Evolutionary conservation across 2,888 invertebrate species (phyloP).

Genomic region (Ommatoiulus sabulosus): DNA sequence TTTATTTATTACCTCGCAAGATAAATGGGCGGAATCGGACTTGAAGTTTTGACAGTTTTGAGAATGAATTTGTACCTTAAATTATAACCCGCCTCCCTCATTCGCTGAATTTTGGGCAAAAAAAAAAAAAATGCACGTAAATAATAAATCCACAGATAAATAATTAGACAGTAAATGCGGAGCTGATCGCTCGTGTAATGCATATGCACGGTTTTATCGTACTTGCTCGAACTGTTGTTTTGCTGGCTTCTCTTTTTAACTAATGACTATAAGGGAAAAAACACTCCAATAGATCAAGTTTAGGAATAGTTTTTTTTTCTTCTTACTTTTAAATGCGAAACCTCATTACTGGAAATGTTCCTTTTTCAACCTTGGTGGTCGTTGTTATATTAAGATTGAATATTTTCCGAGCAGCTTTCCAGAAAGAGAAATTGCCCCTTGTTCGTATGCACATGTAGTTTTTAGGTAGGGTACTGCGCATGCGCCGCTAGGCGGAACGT

Average conservation of each 20-base stretch:
- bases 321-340: neutral
- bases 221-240: neutral
- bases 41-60: constrained; percentile 48
- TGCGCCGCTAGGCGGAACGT: too few relatives aligned
- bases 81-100: constrained; percentile 11
- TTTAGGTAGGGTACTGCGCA: too few relatives aligned
- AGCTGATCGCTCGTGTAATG: constrained; percentile 11
- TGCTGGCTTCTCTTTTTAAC: constrained; percentile 13
- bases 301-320: neutral
- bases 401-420: neutral
- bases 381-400: neutral
- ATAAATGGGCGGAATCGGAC: constrained; percentile 51
- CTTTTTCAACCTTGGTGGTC: neutral
- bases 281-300: constrained; percentile 31
- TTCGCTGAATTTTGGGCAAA: constrained; percentile 1
- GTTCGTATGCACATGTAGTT: neutral
- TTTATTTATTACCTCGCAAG: constrained; percentile 16
- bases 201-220: neutral
- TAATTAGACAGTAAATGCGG: neutral
- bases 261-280: neutral
- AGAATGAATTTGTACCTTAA: constrained; percentile 48
- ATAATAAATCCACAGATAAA: constrained; percentile 28
- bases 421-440: neutral
- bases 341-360: constrained; percentile 16
- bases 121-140: constrained; percentile 22